phyloP scores from a whole-genome alignment of 2,797 vertebrate species.

The Melanotaenia trifasciata region DNA sequence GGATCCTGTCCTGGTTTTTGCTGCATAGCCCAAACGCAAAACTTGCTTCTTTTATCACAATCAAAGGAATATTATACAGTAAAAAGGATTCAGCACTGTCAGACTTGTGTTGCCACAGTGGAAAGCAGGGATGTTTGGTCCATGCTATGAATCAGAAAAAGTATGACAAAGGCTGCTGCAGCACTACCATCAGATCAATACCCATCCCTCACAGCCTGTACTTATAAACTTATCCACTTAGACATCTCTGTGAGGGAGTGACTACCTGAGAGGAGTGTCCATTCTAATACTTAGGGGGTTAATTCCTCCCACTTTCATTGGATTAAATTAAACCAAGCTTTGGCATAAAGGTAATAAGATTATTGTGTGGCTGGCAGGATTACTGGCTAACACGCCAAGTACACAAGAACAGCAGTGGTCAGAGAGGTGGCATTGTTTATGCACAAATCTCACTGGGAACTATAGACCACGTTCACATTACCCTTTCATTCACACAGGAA shows the following conservation, averaged over 20 bases:
- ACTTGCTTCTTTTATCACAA: constrained; percentile 77
- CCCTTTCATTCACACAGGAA: constrained; percentile 60
- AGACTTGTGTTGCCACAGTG: constrained; percentile 66
- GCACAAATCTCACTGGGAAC: constrained; percentile 49
- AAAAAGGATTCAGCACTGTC: constrained; percentile 78
- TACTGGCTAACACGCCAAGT: constrained; percentile 53
- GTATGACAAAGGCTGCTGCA: constrained; percentile 30
- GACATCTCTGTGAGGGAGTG: constrained; percentile 46
- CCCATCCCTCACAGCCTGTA: constrained; percentile 39
- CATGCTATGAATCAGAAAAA: constrained; percentile 47
- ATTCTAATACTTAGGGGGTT: constrained; percentile 64
- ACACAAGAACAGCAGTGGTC: constrained; percentile 60
- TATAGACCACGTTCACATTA: constrained; percentile 66
- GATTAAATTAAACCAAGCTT: constrained; percentile 71
- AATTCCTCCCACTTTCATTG: constrained; percentile 68
- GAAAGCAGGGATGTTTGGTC: constrained; percentile 59
- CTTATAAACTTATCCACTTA: constrained; percentile 46
- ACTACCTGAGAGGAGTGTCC: constrained; percentile 45
- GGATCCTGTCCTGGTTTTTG: constrained; percentile 73
- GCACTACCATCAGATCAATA: constrained; percentile 57
- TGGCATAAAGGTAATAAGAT: constrained; percentile 73
- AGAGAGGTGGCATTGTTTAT: constrained; percentile 68
- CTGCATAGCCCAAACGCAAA: constrained; percentile 54
- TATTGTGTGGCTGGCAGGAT: constrained; percentile 71
- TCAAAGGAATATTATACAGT: constrained; percentile 80